A percentile compares a stretch with the other conserved stretches of the same genome.
phyloP scores from a whole-genome alignment of 2,113 vertebrate species.

The Brachyistius frenatus region DNA sequence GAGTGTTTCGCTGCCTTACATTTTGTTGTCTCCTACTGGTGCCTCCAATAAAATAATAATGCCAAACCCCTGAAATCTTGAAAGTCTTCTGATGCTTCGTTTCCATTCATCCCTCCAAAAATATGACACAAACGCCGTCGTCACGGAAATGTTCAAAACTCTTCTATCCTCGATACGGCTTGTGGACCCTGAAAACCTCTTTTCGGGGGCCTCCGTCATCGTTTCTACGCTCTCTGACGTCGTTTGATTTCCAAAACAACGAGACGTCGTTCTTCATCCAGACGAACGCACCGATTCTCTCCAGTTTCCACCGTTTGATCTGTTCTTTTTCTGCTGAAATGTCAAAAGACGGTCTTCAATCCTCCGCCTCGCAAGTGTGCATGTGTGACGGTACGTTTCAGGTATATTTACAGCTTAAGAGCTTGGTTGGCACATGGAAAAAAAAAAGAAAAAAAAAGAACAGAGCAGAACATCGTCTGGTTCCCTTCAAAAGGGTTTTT shows the following conservation, averaged over 20 bases:
- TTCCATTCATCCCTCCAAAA: constrained; percentile 24
- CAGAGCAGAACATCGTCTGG: not conserved
- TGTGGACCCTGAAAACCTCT: constrained; percentile 2
- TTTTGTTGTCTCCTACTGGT: constrained; percentile 4
- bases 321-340: constrained; percentile 23
- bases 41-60: not conserved
- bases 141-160: constrained; percentile 15
- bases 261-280: constrained; percentile 35
- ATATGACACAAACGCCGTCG: not conserved
- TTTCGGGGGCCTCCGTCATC: constrained; percentile 15
- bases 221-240: constrained; percentile 17
- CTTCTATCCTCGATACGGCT: constrained; percentile 19
- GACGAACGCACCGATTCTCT: constrained; percentile 39
- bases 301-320: constrained; percentile 41
- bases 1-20: constrained; percentile 24
- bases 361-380: not conserved
- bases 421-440: not conserved
- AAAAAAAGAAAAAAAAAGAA: not conserved
- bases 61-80: not conserved
- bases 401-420: constrained; percentile 20
- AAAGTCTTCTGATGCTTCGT: not conserved
- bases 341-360: constrained; percentile 33
- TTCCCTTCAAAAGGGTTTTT: not conserved
- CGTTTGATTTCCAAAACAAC: constrained; percentile 34
- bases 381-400: constrained; percentile 18